Conservation (phyloP, 2,888 invertebrate genomes). For the Brenthis ino region DNA sequence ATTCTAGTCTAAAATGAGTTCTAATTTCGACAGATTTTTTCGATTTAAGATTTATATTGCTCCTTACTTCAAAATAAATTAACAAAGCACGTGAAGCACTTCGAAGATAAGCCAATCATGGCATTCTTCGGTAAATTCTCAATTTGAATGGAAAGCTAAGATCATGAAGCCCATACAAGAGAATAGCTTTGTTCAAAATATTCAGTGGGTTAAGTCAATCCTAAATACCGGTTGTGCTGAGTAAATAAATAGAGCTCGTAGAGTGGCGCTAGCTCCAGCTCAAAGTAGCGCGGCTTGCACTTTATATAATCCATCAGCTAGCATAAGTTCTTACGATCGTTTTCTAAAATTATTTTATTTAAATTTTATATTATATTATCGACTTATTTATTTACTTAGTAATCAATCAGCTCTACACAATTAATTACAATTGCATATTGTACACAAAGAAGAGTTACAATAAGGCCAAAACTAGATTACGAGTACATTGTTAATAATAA, state of each 20-base stretch:
- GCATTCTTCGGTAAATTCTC: conserved; percentile 1
- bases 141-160: conserved; percentile 15
- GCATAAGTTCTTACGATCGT: not conserved
- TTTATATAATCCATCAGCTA: conserved; percentile 12
- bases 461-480: too few species aligned
- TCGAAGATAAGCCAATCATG: conserved; percentile 9
- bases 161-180: conserved; percentile 7
- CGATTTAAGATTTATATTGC: too few species aligned
- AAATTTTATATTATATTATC: not conserved
- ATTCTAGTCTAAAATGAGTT: too few species aligned
- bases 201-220: conserved; percentile 31
- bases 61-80: too few species aligned
- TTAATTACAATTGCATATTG: too few species aligned
- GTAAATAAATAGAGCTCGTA: conserved; percentile 41
- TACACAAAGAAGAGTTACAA: too few species aligned
- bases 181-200: conserved; percentile 19
- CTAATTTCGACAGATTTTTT: too few species aligned
- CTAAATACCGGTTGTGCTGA: conserved; percentile 37
- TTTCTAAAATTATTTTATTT: not conserved
- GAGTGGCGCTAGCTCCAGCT: conserved; percentile 7
- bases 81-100: not conserved
- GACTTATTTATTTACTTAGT: too few species aligned
- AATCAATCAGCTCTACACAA: too few species aligned
- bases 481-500: too few species aligned
- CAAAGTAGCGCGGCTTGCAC: conserved; percentile 11